These are phyloP conservation scores for Eupristina koningsbergeri DNA, from an alignment of 1,140 invertebrate genomes.

Conservation along the genomic window DNA sequence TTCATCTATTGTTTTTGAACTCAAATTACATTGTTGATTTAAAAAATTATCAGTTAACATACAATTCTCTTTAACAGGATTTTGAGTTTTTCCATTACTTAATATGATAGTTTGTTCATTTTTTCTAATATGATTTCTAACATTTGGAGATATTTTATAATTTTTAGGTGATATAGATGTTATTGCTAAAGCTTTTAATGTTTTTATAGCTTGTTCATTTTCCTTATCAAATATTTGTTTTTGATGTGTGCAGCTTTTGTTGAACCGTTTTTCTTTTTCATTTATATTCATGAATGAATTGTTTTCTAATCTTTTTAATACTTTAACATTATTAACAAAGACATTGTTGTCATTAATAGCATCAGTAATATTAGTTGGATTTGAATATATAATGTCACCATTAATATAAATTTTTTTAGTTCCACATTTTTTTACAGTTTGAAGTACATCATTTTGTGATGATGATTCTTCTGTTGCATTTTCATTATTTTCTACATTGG, in stretches of 20 bases:
- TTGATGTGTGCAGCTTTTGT: conserved; percentile 54
- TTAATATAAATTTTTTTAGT: background rate
- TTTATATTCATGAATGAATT: conserved; percentile 45
- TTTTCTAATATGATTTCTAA: conserved; percentile 44
- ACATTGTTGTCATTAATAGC: background rate
- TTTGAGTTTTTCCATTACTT: conserved; percentile 32
- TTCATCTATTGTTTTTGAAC: background rate
- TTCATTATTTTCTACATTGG: conserved; percentile 27
- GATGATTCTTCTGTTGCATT: background rate
- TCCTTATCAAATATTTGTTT: conserved; percentile 59
- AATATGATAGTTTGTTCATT: conserved; percentile 51
- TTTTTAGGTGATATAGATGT: background rate
- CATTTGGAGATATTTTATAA: conserved; percentile 41
- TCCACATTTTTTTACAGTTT: conserved; percentile 26
- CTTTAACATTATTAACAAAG: conserved; percentile 6
- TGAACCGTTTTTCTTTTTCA: conserved; percentile 49
- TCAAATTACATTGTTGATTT: background rate
- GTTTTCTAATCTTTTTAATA: conserved; percentile 8
- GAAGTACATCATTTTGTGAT: background rate
- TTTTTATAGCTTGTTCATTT: conserved; percentile 57
- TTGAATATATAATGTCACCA: conserved; percentile 20
- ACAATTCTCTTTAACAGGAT: conserved; percentile 43
- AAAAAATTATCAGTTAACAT: conserved; percentile 22
- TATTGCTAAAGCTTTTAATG: conserved; percentile 48
- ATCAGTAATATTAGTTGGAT: conserved; percentile 4